Percentiles rank a stretch among this genome's conserved stretches.
These are phyloP conservation scores for Cantharis rufa DNA, from an alignment of 2,888 invertebrate genomes.

Conservation along the genomic window DNA sequence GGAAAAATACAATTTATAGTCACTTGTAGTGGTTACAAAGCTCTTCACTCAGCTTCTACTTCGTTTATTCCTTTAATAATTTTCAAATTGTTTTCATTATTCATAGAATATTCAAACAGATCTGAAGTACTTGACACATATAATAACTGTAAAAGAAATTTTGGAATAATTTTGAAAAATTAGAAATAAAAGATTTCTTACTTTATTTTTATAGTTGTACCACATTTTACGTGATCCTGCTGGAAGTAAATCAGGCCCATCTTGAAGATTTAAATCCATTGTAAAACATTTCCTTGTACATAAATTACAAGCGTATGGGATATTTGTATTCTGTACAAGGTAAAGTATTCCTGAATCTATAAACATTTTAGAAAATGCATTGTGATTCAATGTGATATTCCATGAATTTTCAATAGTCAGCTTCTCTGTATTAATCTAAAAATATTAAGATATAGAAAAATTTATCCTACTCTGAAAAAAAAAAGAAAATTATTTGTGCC, in stretches of 20 bases:
- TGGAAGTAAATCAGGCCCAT: neutral
- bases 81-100: too few relatives aligned
- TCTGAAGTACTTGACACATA: neutral
- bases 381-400: neutral
- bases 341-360: neutral
- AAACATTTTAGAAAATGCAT: neutral
- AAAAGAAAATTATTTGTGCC: too few relatives aligned
- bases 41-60: too few relatives aligned
- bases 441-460: neutral
- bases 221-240: neutral
- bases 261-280: neutral
- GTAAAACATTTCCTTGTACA: neutral
- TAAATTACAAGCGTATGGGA: neutral
- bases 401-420: neutral
- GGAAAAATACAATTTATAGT: too few relatives aligned
- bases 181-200: neutral
- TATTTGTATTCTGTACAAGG: neutral
- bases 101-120: too few relatives aligned
- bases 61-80: too few relatives aligned
- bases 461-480: neutral
- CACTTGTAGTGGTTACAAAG: too few relatives aligned
- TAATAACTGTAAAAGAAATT: neutral
- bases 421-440: neutral
- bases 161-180: neutral
- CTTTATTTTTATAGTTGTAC: neutral